These are phyloP conservation scores for Pelusios castaneus DNA, from an alignment of 2,113 vertebrate genomes.

Conservation along the genomic window DNA sequence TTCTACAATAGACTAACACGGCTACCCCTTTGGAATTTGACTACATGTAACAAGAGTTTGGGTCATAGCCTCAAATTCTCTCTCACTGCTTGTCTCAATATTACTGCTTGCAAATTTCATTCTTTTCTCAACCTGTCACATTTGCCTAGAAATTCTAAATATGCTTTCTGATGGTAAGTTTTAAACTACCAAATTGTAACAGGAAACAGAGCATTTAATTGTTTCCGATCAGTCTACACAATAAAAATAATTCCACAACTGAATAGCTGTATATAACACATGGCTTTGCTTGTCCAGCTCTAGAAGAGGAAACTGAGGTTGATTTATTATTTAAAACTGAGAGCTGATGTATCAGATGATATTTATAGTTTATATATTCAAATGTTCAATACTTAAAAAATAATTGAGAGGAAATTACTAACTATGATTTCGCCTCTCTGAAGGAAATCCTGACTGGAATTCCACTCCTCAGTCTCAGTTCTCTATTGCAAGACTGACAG, in stretches of 20 bases:
- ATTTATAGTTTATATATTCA: background rate
- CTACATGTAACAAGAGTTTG: background rate
- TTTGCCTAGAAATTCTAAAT: background rate
- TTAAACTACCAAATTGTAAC: background rate
- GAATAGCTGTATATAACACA: background rate
- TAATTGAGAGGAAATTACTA: background rate
- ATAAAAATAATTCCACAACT: background rate
- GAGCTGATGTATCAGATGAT: background rate
- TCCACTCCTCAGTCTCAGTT: background rate
- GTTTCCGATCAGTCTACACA: background rate
- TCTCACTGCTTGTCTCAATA: background rate
- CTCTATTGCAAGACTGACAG: background rate
- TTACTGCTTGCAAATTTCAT: background rate
- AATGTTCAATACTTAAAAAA: background rate
- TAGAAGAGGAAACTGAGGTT: background rate
- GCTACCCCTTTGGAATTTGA: too few relatives aligned
- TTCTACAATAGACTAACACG: too few relatives aligned
- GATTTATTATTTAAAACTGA: background rate
- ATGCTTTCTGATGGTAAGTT: background rate
- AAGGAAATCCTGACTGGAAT: background rate
- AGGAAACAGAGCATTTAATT: background rate
- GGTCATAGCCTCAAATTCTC: background rate
- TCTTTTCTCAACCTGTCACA: background rate
- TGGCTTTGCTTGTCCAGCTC: background rate
- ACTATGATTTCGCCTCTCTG: background rate